Base-by-base conservation (phyloP, 64 coral and sea anemone species). In the Trachythela sp. region DNA sequence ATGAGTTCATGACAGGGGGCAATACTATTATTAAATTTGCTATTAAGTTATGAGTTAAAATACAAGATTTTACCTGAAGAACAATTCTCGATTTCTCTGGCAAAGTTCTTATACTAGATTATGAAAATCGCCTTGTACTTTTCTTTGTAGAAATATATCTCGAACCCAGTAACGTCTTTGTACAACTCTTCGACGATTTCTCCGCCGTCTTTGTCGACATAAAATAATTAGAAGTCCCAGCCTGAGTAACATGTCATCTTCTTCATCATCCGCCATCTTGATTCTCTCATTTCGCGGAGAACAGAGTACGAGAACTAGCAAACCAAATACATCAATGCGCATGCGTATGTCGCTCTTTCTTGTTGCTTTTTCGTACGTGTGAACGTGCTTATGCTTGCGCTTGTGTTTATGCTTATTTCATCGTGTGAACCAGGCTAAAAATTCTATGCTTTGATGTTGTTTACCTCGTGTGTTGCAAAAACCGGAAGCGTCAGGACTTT, bases 201-300 rank as follows among this genome's bases (percentile, higher is more conserved):
- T 27, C 29, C 68, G 68, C 29, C 24, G 68, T 31, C 68, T 27
- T 22, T 26, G 24, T 14, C 68, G 24, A 27, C 17, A 11, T 24
- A 72, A 26, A 72, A 0, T 72, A 35, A 72, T 11, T 26, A 72
- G 13, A 13, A 72, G 18, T 72, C 17, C 1, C 33, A 72, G 33
- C 24, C n/a, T n/a, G n/a, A n/a, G n/a, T n/a, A 72, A 26, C 24
- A 72, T 31, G 68, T 35, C 33, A 14, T 72, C 68, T 35, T 31
- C n/a, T 11, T n/a, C n/a, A n/a, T 72, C 68, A 26, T 27, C n/a
- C 68, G 68, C 68, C 68, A 72, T 72, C 33, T 72, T 72, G 68
- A 72, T 24, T 1, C 11, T 27, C 11, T 24, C 68, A 72, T n/a
- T n/a, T n/a, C n/a, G n/a, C n/a, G n/a, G n/a, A n/a, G n/a, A 10